Conservation (phyloP, 2,113 vertebrate species). For the Rhea pennata region DNA sequence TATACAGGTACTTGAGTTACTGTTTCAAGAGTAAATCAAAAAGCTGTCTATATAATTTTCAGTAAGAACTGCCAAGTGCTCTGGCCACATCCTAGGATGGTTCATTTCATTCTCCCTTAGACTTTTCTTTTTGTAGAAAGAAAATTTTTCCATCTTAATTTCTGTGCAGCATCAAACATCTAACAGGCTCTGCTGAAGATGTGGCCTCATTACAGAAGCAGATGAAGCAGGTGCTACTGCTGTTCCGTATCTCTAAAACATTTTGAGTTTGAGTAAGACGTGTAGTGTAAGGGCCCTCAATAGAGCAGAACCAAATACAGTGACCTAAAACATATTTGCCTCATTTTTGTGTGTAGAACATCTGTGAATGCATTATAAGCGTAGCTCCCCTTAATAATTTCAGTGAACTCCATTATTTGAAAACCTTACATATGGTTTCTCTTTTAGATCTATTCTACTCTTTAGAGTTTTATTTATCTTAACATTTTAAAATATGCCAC, state of each 20-base stretch:
- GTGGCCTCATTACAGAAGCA: background rate
- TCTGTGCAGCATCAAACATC: background rate
- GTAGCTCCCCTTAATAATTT: background rate
- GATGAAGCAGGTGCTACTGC: background rate
- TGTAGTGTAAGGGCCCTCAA: background rate
- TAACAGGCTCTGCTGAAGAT: background rate
- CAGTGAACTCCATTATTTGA: background rate
- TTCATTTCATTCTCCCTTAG: background rate
- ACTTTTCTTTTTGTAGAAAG: background rate
- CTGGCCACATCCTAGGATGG: background rate
- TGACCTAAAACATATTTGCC: background rate
- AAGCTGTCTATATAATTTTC: background rate
- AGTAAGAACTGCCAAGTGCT: background rate
- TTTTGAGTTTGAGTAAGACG: background rate
- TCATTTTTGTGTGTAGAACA: background rate
- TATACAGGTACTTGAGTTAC: background rate
- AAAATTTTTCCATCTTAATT: background rate
- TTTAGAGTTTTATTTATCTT: background rate
- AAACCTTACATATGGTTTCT: background rate
- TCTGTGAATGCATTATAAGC: background rate
- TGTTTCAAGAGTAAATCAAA: background rate
- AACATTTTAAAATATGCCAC: background rate
- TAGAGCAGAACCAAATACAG: background rate
- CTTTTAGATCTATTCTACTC: background rate
- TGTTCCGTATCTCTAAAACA: background rate